A percentile compares a stretch with the other conserved stretches of the same genome.
phyloP scores from a whole-genome alignment of 2,888 invertebrate genomes.

The Patella depressa region DNA sequence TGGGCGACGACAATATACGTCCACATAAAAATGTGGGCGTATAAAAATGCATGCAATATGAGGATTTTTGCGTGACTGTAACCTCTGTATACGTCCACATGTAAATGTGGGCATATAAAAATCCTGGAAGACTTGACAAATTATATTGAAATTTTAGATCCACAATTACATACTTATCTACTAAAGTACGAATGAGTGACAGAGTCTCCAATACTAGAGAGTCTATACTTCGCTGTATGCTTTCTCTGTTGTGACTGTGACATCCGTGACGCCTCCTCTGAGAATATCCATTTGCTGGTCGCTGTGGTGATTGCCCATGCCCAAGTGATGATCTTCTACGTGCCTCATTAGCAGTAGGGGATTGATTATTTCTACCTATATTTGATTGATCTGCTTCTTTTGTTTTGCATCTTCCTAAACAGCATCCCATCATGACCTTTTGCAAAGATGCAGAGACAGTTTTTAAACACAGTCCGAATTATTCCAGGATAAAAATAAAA shows the following conservation, averaged over 20 bases:
- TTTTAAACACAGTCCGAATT: no score
- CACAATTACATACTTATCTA: slow-evolving; percentile 81
- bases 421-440: not conserved
- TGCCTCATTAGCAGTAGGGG: slow-evolving; percentile 13
- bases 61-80: no score
- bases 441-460: no score
- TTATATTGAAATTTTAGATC: not conserved
- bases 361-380: not conserved
- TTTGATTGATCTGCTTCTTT: not conserved
- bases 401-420: slow-evolving; percentile 1
- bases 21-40: no score
- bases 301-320: not conserved
- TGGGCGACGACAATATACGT: no score
- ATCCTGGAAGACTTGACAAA: not conserved
- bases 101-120: not conserved
- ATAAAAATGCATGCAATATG: no score
- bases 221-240: slow-evolving; percentile 72
- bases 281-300: not conserved
- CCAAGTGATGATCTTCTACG: slow-evolving; percentile 10
- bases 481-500: no score
- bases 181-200: slow-evolving; percentile 83
- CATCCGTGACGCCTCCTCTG: slow-evolving; percentile 27
- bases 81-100: not conserved
- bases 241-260: slow-evolving; percentile 28
- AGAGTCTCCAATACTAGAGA: slow-evolving; percentile 85